Conservation (phyloP, 23 tunicate genomes). For the Phallusia fumigata region DNA sequence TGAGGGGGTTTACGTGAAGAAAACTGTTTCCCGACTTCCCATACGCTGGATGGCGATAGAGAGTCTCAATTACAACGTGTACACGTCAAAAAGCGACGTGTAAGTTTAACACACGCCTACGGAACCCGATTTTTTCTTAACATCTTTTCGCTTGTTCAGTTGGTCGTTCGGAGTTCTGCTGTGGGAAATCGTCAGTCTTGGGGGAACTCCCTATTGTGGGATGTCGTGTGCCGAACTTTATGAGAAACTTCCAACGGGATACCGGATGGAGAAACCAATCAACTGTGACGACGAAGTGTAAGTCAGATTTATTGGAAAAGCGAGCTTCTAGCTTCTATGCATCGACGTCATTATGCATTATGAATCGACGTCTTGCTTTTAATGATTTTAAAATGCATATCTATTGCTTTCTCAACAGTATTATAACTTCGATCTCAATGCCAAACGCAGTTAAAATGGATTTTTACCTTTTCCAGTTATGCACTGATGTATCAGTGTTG, state of each 20-base stretch:
- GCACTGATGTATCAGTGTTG: slow-evolving; percentile 79
- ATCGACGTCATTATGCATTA: no score
- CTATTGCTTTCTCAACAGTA: no score
- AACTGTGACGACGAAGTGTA: slow-evolving; percentile 94
- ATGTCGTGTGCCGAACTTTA: slow-evolving; percentile 93
- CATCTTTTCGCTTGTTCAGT: no score
- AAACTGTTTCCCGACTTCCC: slow-evolving; percentile 74
- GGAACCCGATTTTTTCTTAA: neutral
- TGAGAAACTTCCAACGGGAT: slow-evolving; percentile 84
- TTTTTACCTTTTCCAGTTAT: slow-evolving; percentile 37
- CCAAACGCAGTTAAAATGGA: no score
- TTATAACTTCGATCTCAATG: no score
- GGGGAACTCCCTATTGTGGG: slow-evolving; percentile 97
- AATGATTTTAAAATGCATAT: no score
- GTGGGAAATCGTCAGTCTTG: slow-evolving; percentile 94
- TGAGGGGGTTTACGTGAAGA: slow-evolving; percentile 91
- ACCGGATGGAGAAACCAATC: slow-evolving; percentile 80
- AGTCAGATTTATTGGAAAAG: no score
- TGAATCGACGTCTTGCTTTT: no score
- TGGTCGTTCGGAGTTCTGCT: slow-evolving; percentile 88
- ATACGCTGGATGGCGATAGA: slow-evolving; percentile 99
- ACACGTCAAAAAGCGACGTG: slow-evolving; percentile 93
- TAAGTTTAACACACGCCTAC: slow-evolving; percentile 37
- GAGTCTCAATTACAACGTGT: slow-evolving; percentile 92
- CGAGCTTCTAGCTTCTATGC: no score